phyloP scores from a whole-genome alignment of 2,113 vertebrate species.

The Mustela nigripes region DNA sequence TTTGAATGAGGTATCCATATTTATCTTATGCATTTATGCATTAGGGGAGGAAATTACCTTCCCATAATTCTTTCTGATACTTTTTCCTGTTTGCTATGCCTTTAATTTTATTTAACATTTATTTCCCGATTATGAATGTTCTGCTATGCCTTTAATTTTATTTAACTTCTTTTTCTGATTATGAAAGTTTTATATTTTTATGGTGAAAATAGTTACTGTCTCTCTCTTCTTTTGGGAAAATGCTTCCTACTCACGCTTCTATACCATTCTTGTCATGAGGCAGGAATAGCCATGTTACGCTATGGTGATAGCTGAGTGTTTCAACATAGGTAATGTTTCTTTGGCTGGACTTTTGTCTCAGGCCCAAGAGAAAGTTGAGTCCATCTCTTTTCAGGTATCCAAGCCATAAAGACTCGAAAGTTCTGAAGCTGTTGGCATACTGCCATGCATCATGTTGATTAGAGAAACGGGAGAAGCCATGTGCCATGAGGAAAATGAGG shows the following conservation, averaged over 20 bases:
- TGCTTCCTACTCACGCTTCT: not conserved
- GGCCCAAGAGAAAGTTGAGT: not conserved
- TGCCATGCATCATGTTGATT: not conserved
- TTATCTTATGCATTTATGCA: not conserved
- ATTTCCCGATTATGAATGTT: not conserved
- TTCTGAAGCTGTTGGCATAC: not conserved
- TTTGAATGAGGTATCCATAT: not conserved
- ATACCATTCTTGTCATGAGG: not conserved
- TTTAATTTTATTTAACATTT: not conserved
- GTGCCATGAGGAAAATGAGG: not conserved
- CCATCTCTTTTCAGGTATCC: not conserved
- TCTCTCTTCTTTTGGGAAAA: not conserved
- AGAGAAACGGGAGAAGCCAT: not conserved
- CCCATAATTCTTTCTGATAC: not conserved
- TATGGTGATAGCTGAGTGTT: not conserved
- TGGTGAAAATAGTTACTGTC: not conserved
- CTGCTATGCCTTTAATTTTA: not conserved
- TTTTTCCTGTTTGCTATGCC: not conserved
- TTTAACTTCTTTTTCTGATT: not conserved
- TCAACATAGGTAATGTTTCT: not conserved
- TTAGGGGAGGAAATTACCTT: not conserved
- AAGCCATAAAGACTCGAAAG: rapidly evolving
- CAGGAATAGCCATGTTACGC: rapidly evolving
- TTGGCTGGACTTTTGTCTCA: not conserved
- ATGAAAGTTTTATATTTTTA: not conserved